Base-by-base conservation (phyloP, 2,113 vertebrate species). In the Struthidea cinerea region DNA sequence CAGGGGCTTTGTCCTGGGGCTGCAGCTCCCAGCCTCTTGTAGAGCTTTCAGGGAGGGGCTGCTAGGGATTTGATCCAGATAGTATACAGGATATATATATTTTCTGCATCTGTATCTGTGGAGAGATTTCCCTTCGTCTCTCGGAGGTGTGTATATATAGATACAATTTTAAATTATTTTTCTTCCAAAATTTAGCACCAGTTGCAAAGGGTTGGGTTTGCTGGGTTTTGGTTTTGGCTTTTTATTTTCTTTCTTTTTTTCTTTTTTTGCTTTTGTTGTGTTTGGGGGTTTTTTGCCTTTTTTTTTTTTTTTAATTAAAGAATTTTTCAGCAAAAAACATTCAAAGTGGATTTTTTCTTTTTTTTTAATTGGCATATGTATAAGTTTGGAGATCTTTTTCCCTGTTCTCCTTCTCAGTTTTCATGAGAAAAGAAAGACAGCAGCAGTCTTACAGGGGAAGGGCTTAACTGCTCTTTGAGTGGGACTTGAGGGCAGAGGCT, bases 1-100 rank as follows among this genome's bases (percentile, higher is more conserved):
- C 2, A 0, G 8, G 32, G 23, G 17, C 50, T 74, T 50, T 1
- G 0, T 67, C 68, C 56, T n/a, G 73, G 13, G 33, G 14, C 77
- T 71, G 73, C 61, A 47, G 47, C n/a, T 76, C 49, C 37, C 1
- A 3, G 37, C 1, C 1, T 42, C 5, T 18, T 32, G 33, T 23
- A 53, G 69, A n/a, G 23, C 19, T 55, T 21, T 33, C 42, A 67
- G 12, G 27, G 39, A 96, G 24, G 5, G 10, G 5, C 10, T 80
- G 16, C 27, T 22, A 63, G 19, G 32, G 24, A 10, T 52, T 80
- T 52, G 10, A 27, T 64, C 23, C 24, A 59, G 10, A n/a, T 17
- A 26, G 20, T 13, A 0, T 13, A 11, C 4, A 47, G 24, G 30
- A 46, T 3, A 8, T 26, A 11, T 55, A 26, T 49, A 7, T 27